These are phyloP conservation scores for Notamacropus eugenii DNA, from an alignment of 2,797 vertebrate species.

Conservation along the genomic window DNA sequence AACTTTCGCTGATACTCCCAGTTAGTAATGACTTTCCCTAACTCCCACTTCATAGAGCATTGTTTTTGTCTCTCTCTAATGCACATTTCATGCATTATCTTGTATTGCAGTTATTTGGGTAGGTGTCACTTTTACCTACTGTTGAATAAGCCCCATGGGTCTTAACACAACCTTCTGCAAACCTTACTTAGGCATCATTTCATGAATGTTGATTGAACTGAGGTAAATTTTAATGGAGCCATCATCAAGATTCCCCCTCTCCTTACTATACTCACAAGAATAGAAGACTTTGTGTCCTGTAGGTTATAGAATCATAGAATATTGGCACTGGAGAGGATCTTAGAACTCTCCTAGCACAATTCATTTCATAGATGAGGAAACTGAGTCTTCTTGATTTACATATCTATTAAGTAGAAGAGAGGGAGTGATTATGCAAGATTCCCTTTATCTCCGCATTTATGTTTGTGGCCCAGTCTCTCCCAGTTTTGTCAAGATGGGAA, in stretches of 20 bases:
- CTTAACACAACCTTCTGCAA: neutral
- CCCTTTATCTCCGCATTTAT: neutral
- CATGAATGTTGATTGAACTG: neutral
- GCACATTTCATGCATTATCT: neutral
- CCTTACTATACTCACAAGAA: neutral
- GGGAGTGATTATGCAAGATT: neutral
- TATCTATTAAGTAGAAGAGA: neutral
- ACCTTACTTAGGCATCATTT: neutral
- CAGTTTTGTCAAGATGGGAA: neutral
- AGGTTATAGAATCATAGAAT: neutral
- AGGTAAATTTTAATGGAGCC: neutral
- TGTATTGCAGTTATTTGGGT: neutral
- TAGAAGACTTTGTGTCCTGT: neutral
- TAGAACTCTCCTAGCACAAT: neutral
- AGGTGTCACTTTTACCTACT: neutral
- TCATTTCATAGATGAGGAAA: neutral
- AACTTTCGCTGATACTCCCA: neutral
- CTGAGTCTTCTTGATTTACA: neutral
- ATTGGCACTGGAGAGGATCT: neutral
- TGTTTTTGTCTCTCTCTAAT: neutral
- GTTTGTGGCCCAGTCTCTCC: neutral
- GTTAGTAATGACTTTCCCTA: neutral
- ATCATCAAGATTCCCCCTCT: neutral
- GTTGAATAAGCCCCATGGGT: neutral
- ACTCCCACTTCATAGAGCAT: neutral